A percentile compares a stretch with the other conserved stretches of the same genome.
These are phyloP conservation scores for Cisticola juncidis DNA, from an alignment of 2,113 vertebrate species.

Conservation along the genomic window DNA sequence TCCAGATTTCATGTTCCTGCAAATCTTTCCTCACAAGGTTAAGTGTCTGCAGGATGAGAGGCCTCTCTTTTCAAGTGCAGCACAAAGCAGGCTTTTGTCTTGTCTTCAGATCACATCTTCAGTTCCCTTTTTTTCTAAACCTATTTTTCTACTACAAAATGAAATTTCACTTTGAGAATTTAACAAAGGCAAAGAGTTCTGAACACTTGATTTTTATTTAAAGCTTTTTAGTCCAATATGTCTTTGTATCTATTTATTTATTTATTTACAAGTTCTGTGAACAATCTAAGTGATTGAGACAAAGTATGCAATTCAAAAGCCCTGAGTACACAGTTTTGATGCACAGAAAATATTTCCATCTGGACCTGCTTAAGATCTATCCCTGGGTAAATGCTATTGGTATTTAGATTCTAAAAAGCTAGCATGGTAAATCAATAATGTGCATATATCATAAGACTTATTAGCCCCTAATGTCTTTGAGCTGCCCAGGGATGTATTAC, in stretches of 20 bases:
- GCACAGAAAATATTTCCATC: constrained; percentile 20
- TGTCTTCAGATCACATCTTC: background rate
- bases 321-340: background rate
- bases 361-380: background rate
- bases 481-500: background rate
- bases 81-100: background rate
- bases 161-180: background rate
- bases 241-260: background rate
- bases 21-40: background rate
- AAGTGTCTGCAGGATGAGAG: background rate
- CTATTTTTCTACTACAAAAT: background rate
- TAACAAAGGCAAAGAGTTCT: background rate
- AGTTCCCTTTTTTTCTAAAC: background rate
- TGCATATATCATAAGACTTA: constrained; percentile 31
- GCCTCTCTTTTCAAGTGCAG: background rate
- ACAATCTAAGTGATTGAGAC: background rate
- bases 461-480: background rate
- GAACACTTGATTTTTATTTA: background rate
- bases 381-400: background rate
- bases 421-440: constrained; percentile 15
- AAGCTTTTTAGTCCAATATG: background rate
- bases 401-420: constrained; percentile 12
- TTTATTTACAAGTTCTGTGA: background rate
- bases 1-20: background rate
- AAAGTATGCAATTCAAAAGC: background rate